phyloP scores from a whole-genome alignment of 92 coral and sea anemone species.

The Metridium senile region DNA sequence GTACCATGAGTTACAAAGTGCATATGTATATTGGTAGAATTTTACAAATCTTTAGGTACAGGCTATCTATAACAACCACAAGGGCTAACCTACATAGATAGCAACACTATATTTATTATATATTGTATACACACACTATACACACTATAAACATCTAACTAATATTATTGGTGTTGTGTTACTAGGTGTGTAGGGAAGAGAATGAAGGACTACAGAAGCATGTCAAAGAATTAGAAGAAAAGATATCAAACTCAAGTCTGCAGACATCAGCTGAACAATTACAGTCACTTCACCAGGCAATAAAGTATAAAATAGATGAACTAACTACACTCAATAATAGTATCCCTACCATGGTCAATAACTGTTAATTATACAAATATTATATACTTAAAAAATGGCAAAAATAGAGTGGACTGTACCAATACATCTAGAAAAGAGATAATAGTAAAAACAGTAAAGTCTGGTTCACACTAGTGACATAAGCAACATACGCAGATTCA shows the following conservation, averaged over 20 bases:
- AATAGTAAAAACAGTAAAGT: no score
- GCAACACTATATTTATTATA: background rate
- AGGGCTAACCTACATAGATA: background rate
- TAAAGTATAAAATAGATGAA: slow-evolving; percentile 63
- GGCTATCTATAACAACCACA: no score
- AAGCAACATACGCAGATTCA: no score
- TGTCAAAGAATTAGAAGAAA: slow-evolving; percentile 53
- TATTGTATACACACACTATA: background rate
- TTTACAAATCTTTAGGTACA: no score
- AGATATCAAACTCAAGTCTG: slow-evolving; percentile 46
- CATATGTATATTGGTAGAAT: no score
- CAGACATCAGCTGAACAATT: slow-evolving; percentile 65
- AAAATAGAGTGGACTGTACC: background rate
- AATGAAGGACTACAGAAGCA: slow-evolving; percentile 57
- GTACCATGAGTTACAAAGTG: no score
- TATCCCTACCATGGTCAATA: slow-evolving; percentile 41
- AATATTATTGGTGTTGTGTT: background rate
- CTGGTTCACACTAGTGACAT: no score
- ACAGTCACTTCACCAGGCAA: slow-evolving; percentile 53
- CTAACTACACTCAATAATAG: slow-evolving; percentile 45
- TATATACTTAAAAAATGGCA: background rate
- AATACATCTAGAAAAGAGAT: background rate
- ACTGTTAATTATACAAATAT: background rate
- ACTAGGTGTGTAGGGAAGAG: slow-evolving; percentile 54
- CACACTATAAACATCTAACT: background rate